A percentile compares a stretch with the other conserved stretches of the same genome.
These are phyloP conservation scores for Drosophila busckii DNA, from an alignment of 1,140 invertebrate species.

Conservation along the genomic window DNA sequence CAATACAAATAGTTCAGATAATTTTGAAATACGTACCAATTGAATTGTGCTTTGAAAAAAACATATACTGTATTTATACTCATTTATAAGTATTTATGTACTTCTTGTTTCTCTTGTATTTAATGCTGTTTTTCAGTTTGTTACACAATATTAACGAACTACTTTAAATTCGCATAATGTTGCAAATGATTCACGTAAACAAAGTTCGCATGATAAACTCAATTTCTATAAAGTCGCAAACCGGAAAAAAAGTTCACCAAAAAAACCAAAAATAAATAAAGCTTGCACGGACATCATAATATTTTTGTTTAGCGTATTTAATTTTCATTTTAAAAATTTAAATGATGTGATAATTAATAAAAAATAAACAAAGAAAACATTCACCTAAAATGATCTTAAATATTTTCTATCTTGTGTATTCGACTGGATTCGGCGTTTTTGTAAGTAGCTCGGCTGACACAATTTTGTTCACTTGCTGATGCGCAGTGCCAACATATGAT, in stretches of 20 bases:
- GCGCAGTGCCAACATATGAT: constrained; percentile 27
- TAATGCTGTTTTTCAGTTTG: too few species aligned
- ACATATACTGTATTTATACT: constrained; percentile 35
- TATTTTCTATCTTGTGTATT: constrained; percentile 40
- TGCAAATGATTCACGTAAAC: too few species aligned
- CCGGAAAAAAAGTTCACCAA: too few species aligned
- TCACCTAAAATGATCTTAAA: constrained; percentile 52
- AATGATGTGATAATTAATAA: too few species aligned
- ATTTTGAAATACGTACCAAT: constrained; percentile 79
- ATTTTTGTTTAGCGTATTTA: too few species aligned
- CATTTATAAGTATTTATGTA: constrained; percentile 9
- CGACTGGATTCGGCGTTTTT: constrained; percentile 40
- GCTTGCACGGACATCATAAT: too few species aligned
- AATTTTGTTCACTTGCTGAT: constrained; percentile 37
- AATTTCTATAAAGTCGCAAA: too few species aligned
- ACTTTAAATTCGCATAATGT: too few species aligned
- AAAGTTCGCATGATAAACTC: too few species aligned
- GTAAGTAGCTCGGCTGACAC: constrained; percentile 49
- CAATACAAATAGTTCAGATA: constrained; percentile 47
- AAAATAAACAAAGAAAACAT: constrained; percentile 20
- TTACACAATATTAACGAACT: too few species aligned
- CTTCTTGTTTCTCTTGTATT: background rate
- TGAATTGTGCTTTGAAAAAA: constrained; percentile 65
- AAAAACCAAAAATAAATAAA: too few species aligned
- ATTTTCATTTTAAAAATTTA: too few species aligned